Base-by-base conservation (phyloP, 1,140 invertebrate genomes). In the Saccostrea cuccullata region DNA sequence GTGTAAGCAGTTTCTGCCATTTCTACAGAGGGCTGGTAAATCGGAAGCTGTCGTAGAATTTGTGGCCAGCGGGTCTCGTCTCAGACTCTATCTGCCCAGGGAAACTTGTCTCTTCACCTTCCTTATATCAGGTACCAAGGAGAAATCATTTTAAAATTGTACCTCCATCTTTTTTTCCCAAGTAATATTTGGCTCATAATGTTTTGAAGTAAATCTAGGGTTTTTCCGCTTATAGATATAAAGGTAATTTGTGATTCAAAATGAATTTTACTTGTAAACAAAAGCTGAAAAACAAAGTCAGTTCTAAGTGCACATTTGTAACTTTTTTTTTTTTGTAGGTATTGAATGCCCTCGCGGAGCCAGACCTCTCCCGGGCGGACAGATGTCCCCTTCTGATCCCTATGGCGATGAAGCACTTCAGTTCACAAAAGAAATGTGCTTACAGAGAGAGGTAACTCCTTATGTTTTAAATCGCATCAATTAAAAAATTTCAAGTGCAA, bases 21-120 rank as follows among this genome's bases (percentile, higher is more conserved):
- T 98, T 90, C 96, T 99, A 86, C 98, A 98, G 87, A 96, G 98
- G 91, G 97, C 97, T 96, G 94, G 97, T 9, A 94, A 97, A 90
- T 97, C 97, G 30, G 98, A 99, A 93, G 98, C 97, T 17, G 96
- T 98, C 20, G 98, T 99, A 3, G 99, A 99, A 94, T 99, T 98
- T 95, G 98, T 99, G 3, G 97, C 98, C 0, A 98, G 98, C 92
- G 98, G 98, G 5, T 99, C 98, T 1, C 96, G 99, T 58, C 95
- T 99, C 77, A 96, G 99, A 91, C 93, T 99, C 0, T 99, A 97
- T 94, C 96, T 99, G 84, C 98, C 98, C 0, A 98, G 98, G 94
- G 98, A 99, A 92, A 98, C 98, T 87, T 98, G 98, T 91, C 95
- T 99, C 55, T 97, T 99, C 23, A 99, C 98, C 5, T 98, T 99